Evolutionary conservation across 2,797 vertebrate genomes (phyloP).

Genomic region (Sibirionetta formosa): DNA sequence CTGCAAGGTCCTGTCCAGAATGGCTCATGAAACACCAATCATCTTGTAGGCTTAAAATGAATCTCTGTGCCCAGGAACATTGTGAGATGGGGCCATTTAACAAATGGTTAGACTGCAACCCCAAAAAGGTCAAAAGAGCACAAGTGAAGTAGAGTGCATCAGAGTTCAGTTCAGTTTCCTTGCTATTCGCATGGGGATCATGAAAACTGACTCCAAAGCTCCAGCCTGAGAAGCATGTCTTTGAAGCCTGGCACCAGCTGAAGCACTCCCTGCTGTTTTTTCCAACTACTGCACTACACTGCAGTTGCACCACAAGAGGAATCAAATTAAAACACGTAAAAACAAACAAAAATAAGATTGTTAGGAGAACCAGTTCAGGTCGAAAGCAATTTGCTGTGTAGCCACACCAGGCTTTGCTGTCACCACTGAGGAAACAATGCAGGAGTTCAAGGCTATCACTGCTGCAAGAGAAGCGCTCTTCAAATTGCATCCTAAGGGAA

Average conservation of each 20-base stretch:
- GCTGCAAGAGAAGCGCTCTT: background rate
- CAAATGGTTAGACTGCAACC: background rate
- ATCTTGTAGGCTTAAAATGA: background rate
- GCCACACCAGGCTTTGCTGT: background rate
- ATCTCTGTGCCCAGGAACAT: background rate
- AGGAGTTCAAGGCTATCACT: background rate
- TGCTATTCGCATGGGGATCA: rapidly evolving
- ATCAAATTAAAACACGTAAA: background rate
- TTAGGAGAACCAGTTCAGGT: no score
- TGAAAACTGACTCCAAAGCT: background rate
- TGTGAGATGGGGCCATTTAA: background rate
- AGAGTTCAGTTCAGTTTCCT: background rate
- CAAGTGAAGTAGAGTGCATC: background rate
- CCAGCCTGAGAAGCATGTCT: background rate
- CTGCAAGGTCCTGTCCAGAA: background rate
- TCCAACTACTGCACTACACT: background rate
- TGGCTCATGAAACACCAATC: rapidly evolving
- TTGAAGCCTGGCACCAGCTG: background rate
- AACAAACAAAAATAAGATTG: background rate
- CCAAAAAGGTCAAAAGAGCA: background rate
- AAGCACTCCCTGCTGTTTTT: background rate
- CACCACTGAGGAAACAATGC: background rate
- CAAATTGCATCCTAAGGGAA: background rate
- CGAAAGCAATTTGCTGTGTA: background rate
- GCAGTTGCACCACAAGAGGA: background rate